These are phyloP conservation scores for Drosophila miranda DNA, from an alignment of 1,140 invertebrate species.

Conservation along the genomic window DNA sequence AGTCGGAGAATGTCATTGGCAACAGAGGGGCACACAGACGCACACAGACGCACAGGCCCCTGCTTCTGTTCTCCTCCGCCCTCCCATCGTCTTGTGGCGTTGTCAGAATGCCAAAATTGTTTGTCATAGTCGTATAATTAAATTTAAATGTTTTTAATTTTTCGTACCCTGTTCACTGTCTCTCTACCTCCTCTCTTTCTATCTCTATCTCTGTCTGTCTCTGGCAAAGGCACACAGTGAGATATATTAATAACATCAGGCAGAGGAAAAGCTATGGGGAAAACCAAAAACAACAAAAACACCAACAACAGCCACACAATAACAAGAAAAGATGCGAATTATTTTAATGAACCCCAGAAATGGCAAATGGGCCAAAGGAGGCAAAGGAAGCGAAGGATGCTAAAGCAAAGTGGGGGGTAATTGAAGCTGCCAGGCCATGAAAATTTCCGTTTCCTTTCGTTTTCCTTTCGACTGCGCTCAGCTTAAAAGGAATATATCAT, in stretches of 20 bases:
- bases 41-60: neutral
- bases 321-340: slow-evolving; percentile 34
- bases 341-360: slow-evolving; percentile 55
- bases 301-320: neutral
- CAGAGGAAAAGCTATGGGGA: slow-evolving; percentile 1
- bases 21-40: neutral
- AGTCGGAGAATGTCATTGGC: slow-evolving; percentile 25
- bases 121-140: slow-evolving; percentile 80
- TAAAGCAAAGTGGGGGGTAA: slow-evolving; percentile 4
- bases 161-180: slow-evolving; percentile 1
- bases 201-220: no score
- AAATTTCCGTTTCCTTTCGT: slow-evolving; percentile 9
- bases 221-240: neutral
- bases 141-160: slow-evolving; percentile 75
- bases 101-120: slow-evolving; percentile 79
- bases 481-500: slow-evolving; percentile 4
- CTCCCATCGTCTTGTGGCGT: slow-evolving; percentile 7
- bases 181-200: no score
- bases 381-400: neutral
- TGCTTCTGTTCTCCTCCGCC: neutral
- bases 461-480: no score
- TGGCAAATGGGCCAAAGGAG: slow-evolving; percentile 6
- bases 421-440: slow-evolving; percentile 44
- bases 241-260: slow-evolving; percentile 36
- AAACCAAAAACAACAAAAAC: slow-evolving; percentile 13